Percentiles rank a stretch among this genome's conserved stretches.
phyloP scores from a whole-genome alignment of 1,140 invertebrate species.

The Cotesia typhae region DNA sequence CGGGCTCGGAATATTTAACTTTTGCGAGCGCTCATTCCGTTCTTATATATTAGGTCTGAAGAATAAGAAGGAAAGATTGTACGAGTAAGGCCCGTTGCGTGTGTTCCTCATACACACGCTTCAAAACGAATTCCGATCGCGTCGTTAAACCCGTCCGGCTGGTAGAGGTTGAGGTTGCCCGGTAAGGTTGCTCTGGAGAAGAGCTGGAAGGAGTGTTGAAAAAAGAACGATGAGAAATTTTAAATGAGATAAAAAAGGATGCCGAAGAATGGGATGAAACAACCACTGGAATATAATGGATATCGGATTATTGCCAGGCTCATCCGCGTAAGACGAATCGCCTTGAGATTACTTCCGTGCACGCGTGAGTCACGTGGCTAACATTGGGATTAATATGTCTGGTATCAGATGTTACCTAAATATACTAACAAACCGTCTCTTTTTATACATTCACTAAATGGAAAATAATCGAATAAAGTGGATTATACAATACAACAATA shows the following conservation, averaged over 20 bases:
- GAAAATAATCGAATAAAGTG: too few relatives aligned
- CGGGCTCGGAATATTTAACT: too few relatives aligned
- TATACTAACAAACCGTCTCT: not conserved
- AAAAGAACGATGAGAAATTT: slow-evolving; percentile 16
- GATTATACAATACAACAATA: not conserved
- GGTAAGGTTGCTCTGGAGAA: slow-evolving; percentile 11
- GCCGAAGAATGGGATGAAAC: slow-evolving; percentile 31
- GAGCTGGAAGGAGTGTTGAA: slow-evolving; percentile 20
- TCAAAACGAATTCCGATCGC: slow-evolving; percentile 43
- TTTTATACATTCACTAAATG: not conserved
- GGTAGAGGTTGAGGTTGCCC: slow-evolving; percentile 1
- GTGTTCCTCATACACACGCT: slow-evolving; percentile 23
- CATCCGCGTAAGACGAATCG: slow-evolving; percentile 42
- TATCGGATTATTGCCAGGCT: slow-evolving; percentile 43
- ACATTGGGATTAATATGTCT: not conserved
- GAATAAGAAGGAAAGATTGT: not conserved
- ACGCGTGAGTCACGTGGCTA: slow-evolving; percentile 9
- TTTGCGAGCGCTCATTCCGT: too few relatives aligned
- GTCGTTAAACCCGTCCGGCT: slow-evolving; percentile 40
- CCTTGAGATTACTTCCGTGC: slow-evolving; percentile 41
- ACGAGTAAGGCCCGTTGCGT: slow-evolving; percentile 17
- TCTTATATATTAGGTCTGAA: not conserved
- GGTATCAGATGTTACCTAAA: too few relatives aligned
- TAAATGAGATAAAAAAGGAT: slow-evolving; percentile 28
- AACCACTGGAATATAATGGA: slow-evolving; percentile 42